Base-by-base conservation (phyloP, 2,888 invertebrate genomes). In the Campaea margaritaria region DNA sequence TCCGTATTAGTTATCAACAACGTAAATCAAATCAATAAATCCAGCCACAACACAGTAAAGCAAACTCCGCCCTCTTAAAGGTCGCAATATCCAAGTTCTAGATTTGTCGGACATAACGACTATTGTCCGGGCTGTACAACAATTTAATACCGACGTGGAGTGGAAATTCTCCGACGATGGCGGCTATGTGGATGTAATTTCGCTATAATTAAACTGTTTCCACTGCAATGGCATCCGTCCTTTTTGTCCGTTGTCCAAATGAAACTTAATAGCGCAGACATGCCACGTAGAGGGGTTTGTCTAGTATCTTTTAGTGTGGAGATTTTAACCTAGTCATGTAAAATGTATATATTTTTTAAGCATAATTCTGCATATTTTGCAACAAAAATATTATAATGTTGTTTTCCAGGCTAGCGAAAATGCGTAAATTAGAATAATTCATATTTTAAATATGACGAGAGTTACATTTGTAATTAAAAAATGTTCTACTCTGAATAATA, bases 161-260 rank as follows among this genome's bases (percentile, higher is more conserved):
- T 60, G 44, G 69, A 61, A 61, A 70, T 70, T 69, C 69, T 67
- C 69, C 69, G 69, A 70, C 67, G 58, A 54, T 62, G 55, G 59
- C 45, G 44, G 38, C 48, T 53, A 50, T 56, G 58, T 58, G 50
- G 58, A 54, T 54, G 51, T 54, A 60, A 55, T 44, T 57, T 54
- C 53, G 44, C 45, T 64, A 58, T 67, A 67, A 67, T 68, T 67
- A 67, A 67, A 70, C 64, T 67, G 67, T 65, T 64, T 58, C 59
- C 62, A 63, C 51, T 66, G 63, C 58, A 58, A 58, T 66, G 58
- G 63, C 41, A 61, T 60, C 47, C 52, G 54, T 12, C 51, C 56
- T 58, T 64, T 69, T 67, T 65, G 62, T 59, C 51, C 58, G 49
- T 46, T 47, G 50, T 53, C 56, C 47, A 57, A 61, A 62, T 62